A percentile compares a stretch with the other conserved stretches of the same genome.
Conservation (phyloP, 2,113 vertebrate species). For the Pundamilia nyererei region DNA sequence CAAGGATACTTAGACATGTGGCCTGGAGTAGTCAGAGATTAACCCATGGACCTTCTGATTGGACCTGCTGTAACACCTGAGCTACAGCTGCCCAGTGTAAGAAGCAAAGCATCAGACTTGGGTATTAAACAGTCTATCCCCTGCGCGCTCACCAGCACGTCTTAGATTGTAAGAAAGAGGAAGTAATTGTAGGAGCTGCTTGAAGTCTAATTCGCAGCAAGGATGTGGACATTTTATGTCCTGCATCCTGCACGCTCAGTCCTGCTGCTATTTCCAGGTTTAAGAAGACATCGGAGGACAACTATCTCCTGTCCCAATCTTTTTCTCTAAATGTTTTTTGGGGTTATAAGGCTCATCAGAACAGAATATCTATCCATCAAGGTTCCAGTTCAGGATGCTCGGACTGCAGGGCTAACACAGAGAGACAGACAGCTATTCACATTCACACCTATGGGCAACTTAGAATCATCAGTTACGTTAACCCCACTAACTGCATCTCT, state of each 20-base stretch:
- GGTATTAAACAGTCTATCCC: background rate
- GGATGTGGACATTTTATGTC: background rate
- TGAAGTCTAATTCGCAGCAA: background rate
- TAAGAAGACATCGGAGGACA: background rate
- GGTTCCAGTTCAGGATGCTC: background rate
- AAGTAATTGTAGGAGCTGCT: background rate
- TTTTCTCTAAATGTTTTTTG: background rate
- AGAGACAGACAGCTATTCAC: background rate
- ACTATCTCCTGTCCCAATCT: background rate
- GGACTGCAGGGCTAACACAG: background rate
- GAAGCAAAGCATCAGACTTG: background rate
- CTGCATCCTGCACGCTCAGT: background rate
- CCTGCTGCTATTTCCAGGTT: background rate
- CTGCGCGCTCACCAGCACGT: fast-evolving
- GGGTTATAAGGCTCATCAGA: background rate
- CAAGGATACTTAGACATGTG: background rate
- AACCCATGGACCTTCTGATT: background rate
- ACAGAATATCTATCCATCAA: background rate
- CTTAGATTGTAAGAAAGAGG: background rate
- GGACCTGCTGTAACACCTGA: background rate
- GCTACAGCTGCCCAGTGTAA: background rate
- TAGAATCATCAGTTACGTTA: background rate
- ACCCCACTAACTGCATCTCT: background rate
- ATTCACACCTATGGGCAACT: background rate
- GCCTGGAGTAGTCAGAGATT: background rate